Base-by-base conservation (phyloP, 1,140 invertebrate species). In the Leptinotarsa lineolata region DNA sequence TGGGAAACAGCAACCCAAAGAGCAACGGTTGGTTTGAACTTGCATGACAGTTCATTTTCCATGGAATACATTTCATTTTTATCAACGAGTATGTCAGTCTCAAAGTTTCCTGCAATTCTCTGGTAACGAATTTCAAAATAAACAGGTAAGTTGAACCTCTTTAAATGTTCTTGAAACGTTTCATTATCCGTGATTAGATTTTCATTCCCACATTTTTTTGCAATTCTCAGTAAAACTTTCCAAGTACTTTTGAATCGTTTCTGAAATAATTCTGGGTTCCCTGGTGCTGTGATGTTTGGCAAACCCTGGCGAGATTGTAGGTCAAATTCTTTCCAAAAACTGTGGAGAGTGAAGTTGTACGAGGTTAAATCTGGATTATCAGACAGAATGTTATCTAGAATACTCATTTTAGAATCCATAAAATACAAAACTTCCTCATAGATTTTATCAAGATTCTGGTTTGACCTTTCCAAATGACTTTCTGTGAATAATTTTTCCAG, bases 101-200 rank as follows among this genome's bases (percentile, higher is more conserved):
- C 80, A 78, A 81, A 81, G n/a, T 79, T 73, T 21, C 79, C 76
- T n/a, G 80, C 94, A 83, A 97, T 94, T 87, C 97, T 94, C 88
- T 97, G 95, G 87, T 96, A 94, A 76, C 92, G 87, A 80, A 98
- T 96, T 87, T 98, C 96, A 86, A 95, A 98, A 84, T 98, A 97
- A 18, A 98, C 95, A 44, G 95, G 93, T 30, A 98, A 87, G 86
- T 97, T 97, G 94, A 96, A 98, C 79, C 93, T 92, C 71, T 91
- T 91, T 30, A 87, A 82, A 82, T 93, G 90, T 74, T 87, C 83
- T 74, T 89, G 88, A 60, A 94, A 87, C 18, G 76, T 71, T 63
- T 78, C 72, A 48, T 80, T 71, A 54, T 85, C 72, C 68, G 84
- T 83, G 46, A 87, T 80, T 45, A 85, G 84, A 76, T 86, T 88